Evolutionary conservation across 2,888 invertebrate genomes (phyloP).

Genomic region (Entomobrya multifasciata): DNA sequence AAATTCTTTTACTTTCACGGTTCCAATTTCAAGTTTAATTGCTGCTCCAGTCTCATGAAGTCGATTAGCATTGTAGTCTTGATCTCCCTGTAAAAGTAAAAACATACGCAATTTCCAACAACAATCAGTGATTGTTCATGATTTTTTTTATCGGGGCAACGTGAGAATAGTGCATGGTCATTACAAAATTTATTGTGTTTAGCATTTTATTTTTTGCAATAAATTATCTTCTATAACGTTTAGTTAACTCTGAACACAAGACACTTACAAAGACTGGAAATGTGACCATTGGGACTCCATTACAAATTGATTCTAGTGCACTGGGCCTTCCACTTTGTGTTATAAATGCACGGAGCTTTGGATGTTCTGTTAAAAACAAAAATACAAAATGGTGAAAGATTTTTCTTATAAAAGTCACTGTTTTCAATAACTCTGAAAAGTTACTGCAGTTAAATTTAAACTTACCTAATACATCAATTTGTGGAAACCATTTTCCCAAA

Average conservation of each 20-base stretch:
- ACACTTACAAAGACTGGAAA: slow-evolving; percentile 73
- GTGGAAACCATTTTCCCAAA: slow-evolving; percentile 79
- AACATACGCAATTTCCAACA: no score
- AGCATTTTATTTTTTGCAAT: neutral
- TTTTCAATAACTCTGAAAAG: no score
- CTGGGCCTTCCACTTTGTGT: slow-evolving; percentile 57
- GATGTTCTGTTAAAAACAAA: slow-evolving; percentile 35
- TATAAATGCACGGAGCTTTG: slow-evolving; percentile 38
- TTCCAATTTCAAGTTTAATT: slow-evolving; percentile 59
- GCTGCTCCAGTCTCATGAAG: slow-evolving; percentile 53
- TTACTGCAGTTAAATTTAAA: no score
- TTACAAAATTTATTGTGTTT: neutral
- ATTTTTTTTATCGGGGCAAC: no score
- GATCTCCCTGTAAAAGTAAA: slow-evolving; percentile 63
- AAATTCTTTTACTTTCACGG: slow-evolving; percentile 46
- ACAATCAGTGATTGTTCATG: no score
- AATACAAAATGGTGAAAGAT: neutral
- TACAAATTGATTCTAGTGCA: slow-evolving; percentile 17
- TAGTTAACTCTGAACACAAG: no score
- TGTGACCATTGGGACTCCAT: slow-evolving; percentile 69
- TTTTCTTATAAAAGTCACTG: neutral
- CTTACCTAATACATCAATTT: slow-evolving; percentile 78
- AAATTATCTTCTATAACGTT: no score
- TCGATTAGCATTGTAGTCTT: slow-evolving; percentile 73
- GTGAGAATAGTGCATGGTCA: neutral